phyloP scores from a whole-genome alignment of 2,888 invertebrate species.

The Mythimna impura region DNA sequence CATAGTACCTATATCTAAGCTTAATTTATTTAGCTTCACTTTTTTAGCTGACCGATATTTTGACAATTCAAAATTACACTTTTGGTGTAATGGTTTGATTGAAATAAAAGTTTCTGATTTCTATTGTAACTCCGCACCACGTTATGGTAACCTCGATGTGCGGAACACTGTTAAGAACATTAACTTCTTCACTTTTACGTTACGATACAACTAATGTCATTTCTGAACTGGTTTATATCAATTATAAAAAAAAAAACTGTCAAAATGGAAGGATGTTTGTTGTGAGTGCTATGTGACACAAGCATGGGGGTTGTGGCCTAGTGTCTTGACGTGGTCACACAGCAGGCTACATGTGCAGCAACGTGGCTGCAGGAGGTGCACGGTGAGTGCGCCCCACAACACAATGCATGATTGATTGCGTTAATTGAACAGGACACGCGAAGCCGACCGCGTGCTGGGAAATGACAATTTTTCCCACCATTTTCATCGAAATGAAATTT shows the following conservation, averaged over 20 bases:
- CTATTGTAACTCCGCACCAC: background rate
- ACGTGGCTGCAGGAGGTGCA: background rate
- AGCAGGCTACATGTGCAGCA: background rate
- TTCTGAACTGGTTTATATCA: too few relatives aligned
- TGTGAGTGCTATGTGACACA: background rate
- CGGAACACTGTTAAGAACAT: too few relatives aligned
- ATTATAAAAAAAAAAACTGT: too few relatives aligned
- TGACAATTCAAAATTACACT: too few relatives aligned
- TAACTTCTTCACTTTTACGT: background rate
- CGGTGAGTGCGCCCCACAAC: background rate
- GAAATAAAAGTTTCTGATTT: too few relatives aligned
- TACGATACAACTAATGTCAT: background rate
- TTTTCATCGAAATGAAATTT: background rate
- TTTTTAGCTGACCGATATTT: too few relatives aligned
- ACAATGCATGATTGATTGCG: slow-evolving; percentile 25
- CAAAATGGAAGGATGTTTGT: background rate
- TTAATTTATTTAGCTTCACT: too few relatives aligned
- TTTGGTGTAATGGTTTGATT: too few relatives aligned
- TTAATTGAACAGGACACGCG: slow-evolving; percentile 6
- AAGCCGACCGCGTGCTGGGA: background rate
- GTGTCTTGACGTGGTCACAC: background rate
- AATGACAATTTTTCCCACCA: background rate
- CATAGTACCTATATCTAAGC: too few relatives aligned
- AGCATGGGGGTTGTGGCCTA: background rate
- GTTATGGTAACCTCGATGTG: background rate